Percentiles rank a stretch among this genome's conserved stretches.
These are phyloP conservation scores for Microctenopoma lineatum DNA, from an alignment of 2,797 vertebrate species.

Conservation along the genomic window DNA sequence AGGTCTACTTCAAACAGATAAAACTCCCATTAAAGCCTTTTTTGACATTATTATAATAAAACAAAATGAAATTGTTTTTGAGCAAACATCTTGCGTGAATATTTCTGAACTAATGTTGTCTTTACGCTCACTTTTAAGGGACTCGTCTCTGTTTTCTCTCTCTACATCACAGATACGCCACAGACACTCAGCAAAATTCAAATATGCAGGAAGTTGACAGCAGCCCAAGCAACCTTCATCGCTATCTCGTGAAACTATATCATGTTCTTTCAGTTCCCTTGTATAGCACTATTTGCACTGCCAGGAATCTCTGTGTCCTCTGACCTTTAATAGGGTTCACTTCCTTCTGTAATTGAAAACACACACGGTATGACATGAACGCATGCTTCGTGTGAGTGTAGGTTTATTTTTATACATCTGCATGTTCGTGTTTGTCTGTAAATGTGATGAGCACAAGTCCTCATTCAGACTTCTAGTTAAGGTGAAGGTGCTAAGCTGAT, in stretches of 20 bases:
- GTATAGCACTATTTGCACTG: conserved; percentile 29
- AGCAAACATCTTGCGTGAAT: not conserved
- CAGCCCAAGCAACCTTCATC: conserved; percentile 11
- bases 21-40: not conserved
- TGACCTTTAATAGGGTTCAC: conserved; percentile 74
- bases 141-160: conserved; percentile 8
- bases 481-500: conserved; percentile 75
- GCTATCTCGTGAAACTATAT: conserved; percentile 32
- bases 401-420: conserved; percentile 75
- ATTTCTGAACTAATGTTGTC: conserved; percentile 5
- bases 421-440: conserved; percentile 40
- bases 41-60: not conserved
- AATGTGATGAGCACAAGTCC: conserved; percentile 55
- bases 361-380: conserved; percentile 71
- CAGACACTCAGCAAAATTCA: conserved; percentile 33
- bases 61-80: conserved; percentile 4
- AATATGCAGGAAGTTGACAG: conserved; percentile 32
- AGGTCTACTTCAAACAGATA: not conserved
- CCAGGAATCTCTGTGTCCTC: conserved; percentile 60
- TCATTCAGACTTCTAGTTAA: conserved; percentile 48
- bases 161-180: not conserved
- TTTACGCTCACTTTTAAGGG: no score
- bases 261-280: conserved; percentile 34
- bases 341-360: conserved; percentile 78
- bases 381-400: conserved; percentile 33